Conservation (phyloP, 1,140 invertebrate genomes). For the Adelges cooleyi region DNA sequence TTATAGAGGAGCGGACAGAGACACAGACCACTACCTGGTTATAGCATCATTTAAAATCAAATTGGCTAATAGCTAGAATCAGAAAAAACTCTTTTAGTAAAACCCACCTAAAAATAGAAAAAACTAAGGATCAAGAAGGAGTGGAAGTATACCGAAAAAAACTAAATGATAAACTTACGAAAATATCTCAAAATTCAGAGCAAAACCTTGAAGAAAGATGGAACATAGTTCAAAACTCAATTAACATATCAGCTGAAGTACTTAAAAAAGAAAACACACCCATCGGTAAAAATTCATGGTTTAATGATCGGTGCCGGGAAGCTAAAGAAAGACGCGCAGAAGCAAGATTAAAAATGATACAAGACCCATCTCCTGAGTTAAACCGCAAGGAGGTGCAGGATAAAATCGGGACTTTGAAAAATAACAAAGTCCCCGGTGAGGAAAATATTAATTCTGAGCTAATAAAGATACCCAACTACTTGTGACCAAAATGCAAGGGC, state of each 20-base stretch:
- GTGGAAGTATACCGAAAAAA: background rate
- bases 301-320: conserved; percentile 28
- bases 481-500: background rate
- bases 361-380: background rate
- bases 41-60: conserved; percentile 10
- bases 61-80: conserved; percentile 2
- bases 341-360: background rate
- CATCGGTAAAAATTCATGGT: conserved; percentile 23
- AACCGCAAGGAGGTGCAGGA: background rate
- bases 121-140: background rate
- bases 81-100: background rate
- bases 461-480: too few relatives aligned
- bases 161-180: background rate
- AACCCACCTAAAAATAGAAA: background rate
- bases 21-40: conserved; percentile 30
- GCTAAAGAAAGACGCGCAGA: background rate
- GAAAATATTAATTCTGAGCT: background rate
- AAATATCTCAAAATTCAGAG: background rate
- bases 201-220: conserved; percentile 1
- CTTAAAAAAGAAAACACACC: conserved; percentile 5
- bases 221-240: conserved; percentile 4
- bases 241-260: background rate
- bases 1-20: conserved; percentile 29
- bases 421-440: background rate
- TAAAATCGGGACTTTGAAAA: background rate